Base-by-base conservation (phyloP, 1,140 invertebrate species). In the Lordiphosa clarofinis region DNA sequence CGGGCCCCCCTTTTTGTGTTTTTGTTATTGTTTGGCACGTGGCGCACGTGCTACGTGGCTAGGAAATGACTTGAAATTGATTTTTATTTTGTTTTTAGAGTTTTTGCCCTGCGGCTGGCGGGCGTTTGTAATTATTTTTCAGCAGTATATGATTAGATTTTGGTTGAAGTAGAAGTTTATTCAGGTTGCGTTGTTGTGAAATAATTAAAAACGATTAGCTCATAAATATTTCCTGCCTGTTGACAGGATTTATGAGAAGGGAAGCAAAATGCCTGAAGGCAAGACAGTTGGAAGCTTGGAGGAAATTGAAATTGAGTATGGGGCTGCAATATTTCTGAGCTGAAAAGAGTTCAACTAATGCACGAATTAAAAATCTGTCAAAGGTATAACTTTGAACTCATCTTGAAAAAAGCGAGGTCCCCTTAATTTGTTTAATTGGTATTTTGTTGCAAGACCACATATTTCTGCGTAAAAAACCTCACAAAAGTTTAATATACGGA, bases 121-220 rank as follows among this genome's bases (percentile, higher is more conserved):
- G 31, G 36, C 46, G 47, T 39, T 46, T 52, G 64, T 78, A 79
- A 78, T 79, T 78, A 78, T 79, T 78, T 70, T 64, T 56, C 43
- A 15, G 24, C 52, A 65, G 63, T 53, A 66, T 66, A 62, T 66
- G 63, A 66, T 66, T 66, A 66, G 63, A 66, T 66, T 66, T 66
- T 50, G 33, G 21, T 61, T 50, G 50, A 58, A 52, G 43, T 31
- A 21, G 24, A 46, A 58, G 44, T 66, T 67, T 63, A 62, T 52
- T 46, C 62, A 57, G 24, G 21, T 46, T 28, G 52, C 70, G 58
- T 78, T 78, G 55, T 73, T 78, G 58, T 78, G 58, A 44, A 61
- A 61, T 79, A 79, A 78, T 78, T 78, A 78, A 69, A 78, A 79
- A 59, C 69, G 69, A 78, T 78, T 78, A 79, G 64, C 74, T 69